These are phyloP conservation scores for Cephalopterus ornatus DNA, from an alignment of 2,113 vertebrate genomes.

Conservation along the genomic window DNA sequence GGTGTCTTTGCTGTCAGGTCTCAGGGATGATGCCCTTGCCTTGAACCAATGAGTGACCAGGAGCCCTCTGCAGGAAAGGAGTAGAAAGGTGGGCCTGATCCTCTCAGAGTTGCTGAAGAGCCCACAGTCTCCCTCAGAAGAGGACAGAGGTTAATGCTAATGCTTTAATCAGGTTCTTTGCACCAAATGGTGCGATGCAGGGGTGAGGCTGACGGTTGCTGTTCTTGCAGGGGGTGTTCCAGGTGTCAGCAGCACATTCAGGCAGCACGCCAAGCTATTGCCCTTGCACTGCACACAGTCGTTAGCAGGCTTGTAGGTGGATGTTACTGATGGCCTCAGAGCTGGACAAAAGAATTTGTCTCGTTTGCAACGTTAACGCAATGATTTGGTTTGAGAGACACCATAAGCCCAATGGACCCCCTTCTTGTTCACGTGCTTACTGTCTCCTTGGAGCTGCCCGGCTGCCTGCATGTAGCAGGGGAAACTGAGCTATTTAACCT, in stretches of 20 bases:
- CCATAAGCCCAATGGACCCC: not conserved
- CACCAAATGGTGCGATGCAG: rapidly evolving
- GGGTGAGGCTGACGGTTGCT: not conserved
- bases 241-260: not conserved
- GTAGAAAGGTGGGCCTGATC: not conserved
- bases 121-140: not conserved
- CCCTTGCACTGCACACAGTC: not conserved
- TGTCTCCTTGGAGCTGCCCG: not conserved
- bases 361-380: not conserved
- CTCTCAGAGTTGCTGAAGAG: not conserved
- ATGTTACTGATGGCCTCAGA: not conserved
- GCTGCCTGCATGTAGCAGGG: not conserved
- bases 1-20: not conserved
- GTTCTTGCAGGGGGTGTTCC: not conserved
- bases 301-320: not conserved
- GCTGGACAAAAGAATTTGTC: not conserved
- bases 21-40: not conserved
- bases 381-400: not conserved
- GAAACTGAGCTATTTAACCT: not conserved
- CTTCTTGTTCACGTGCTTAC: not conserved
- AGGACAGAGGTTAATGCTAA: not conserved
- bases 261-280: not conserved
- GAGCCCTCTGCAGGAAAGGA: not conserved
- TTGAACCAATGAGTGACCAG: rapidly evolving
- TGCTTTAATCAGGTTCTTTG: not conserved